Evolutionary conservation across 2,797 vertebrate species (phyloP), one percentile per base, ranked within the genome.

Genomic region (Champsocephalus gunnari): DNA sequence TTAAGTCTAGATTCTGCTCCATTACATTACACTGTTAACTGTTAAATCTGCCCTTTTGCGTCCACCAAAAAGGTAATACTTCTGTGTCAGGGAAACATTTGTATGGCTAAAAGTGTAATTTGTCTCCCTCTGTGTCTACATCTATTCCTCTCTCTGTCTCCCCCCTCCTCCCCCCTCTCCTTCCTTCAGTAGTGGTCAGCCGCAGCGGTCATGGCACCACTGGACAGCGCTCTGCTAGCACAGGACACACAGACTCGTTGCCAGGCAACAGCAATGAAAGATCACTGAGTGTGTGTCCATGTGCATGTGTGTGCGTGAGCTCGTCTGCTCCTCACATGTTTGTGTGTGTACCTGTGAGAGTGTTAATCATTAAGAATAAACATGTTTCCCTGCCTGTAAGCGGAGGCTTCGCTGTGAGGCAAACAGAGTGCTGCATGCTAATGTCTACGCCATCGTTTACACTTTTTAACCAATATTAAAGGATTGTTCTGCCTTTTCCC

Each of bases 251-350:
- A 89, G 89, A 87, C 89, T 66, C 58, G 94, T 95, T 95, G 94
- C 93, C 92, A 94, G 91, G 95, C 94, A 95, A 95, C 95, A 95
- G 92, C 93, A 91, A 85, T 89, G 91, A 93, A 92, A 92, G 93
- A 94, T 92, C 83, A 88, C 79, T 80, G 80, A 87, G 88, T 83
- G 74, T 85, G 79, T 69, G 84, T 75, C 17, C 45, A 54, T 61
- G 64, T 38, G 55, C 38, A 66, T 71, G 69, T 77, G 61, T 65
- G 57, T 67, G 76, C 77, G 14, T 66, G 74, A 71, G 73, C 54
- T 38, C 24, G 73, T 55, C 47, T 50, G 75, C 66, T 24, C 63
- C 75, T 81, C 38, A 12, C 54, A 59, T 74, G 87, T 87, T 67
- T 65, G 82, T 77, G 88, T 87, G 87, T 90, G 83, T 77, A 81